Base-by-base conservation (phyloP, 2,888 invertebrate genomes). In the Norana najaformis region DNA sequence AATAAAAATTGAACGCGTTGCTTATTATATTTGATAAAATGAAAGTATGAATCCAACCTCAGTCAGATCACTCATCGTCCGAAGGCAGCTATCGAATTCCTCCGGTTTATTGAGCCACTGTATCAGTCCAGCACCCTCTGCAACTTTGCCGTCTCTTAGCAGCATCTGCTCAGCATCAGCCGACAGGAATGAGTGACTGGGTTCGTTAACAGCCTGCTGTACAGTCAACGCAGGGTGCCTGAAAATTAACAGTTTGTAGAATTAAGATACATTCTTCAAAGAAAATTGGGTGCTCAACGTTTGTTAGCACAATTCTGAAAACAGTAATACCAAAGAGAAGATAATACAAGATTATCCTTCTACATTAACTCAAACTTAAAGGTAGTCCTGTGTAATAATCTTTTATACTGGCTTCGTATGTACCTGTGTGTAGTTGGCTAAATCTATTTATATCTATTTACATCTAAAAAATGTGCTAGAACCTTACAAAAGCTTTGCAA, bases 131-230 rank as follows among this genome's bases (percentile, higher is more conserved):
- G 14, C 35, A 39, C 37, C 83, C 39, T 69, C 83, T 83, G 18
- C 85, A 38, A n/a, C 37, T 34, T 36, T 39, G 88, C 36, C 34
- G n/a, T 89, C 82, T 23, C 14, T 20, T 41, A 83, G 11, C 47
- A 89, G 89, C 53, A 69, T n/a, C 47, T 23, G 34, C 89, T 37
- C 34, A 11, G 89, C 89, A 47, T 89, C 89, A n/a, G 35, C 37
- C 13, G 41, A 37, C 18, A 34, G 93, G 11, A 88, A 88, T 3
- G 93, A 92, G 37, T 91, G 88, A 0, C 90, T 90, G 14, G 93
- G 93, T 38, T 93, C 93, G 92, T 94, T 94, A 53, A 93, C 91
- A 1, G 94, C 94, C 90, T 94, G 94, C 91, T 95, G 95, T 93
- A 93, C 93, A 1, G 93, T 93, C 90, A 94, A 92, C 14, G 92